A percentile compares a stretch with the other conserved stretches of the same genome.
Conservation (phyloP, 2,113 vertebrate species). For the Dolichotis patagonum region DNA sequence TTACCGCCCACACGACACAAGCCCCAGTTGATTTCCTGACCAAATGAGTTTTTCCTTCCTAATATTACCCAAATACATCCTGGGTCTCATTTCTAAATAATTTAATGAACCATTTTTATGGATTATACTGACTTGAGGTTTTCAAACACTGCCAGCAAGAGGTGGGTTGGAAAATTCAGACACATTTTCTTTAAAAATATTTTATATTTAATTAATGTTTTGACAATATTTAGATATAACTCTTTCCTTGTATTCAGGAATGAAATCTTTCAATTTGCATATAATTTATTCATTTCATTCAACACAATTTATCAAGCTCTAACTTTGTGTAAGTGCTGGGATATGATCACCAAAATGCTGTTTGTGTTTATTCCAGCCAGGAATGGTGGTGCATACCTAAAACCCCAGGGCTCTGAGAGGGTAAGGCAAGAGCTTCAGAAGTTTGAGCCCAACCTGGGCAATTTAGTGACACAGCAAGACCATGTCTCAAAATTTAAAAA, state of each 20-base stretch:
- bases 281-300: constrained; percentile 9
- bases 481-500: not conserved
- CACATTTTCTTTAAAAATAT: not conserved
- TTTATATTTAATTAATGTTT: constrained; percentile 55
- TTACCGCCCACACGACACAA: constrained; percentile 39
- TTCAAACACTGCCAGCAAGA: constrained; percentile 19
- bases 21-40: constrained; percentile 55
- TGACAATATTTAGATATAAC: constrained; percentile 13
- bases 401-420: not conserved
- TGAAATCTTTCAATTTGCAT: not conserved
- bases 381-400: not conserved
- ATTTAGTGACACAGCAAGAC: not conserved
- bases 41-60: constrained; percentile 51
- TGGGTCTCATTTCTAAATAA: constrained; percentile 40
- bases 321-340: not conserved
- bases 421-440: not conserved
- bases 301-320: not conserved
- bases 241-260: not conserved
- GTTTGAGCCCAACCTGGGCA: not conserved
- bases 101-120: not conserved
- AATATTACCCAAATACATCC: constrained; percentile 57
- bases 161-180: not conserved
- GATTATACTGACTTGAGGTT: constrained; percentile 17
- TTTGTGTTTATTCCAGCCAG: not conserved
- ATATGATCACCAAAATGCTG: not conserved